Evolutionary conservation across 2,113 vertebrate genomes (phyloP), one percentile per base, ranked within the genome.

Genomic region (Bubo scandiacus): DNA sequence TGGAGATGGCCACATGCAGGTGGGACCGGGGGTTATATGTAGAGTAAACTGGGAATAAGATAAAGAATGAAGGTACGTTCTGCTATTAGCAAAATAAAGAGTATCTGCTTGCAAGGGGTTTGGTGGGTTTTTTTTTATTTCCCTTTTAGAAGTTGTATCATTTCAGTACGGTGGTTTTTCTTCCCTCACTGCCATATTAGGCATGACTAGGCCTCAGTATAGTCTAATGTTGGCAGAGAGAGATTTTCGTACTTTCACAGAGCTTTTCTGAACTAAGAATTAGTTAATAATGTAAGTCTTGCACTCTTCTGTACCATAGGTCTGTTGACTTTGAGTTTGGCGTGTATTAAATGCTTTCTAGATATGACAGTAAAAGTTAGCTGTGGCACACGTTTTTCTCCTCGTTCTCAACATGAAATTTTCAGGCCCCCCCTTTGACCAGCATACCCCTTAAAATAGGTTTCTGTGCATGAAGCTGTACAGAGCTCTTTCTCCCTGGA

Each of bases 131-230:
- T 7, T 7, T 36, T 34, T 3, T 9, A 7, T 62, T 58, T 47
- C 19, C 25, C 12, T 92, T 68, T 6, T 54, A 47, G 36, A 81
- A 84, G 36, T 17, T 78, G n/a, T 29, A 2, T 59, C 4, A 54
- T 51, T 63, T 90, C 52, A 67, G 0, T 42, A 34, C 63, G 26
- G 14, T 43, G 17, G 3, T n/a, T 86, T 77, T 83, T 85, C 19
- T 75, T 77, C 36, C 34, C 11, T 17, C 8, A 3, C 36, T 63
- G 23, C 32, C 0, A 0, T 30, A 4, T 25, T 34, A 32, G 36
- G 34, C 30, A 30, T 0, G 1, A 32, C 32, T 15, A 34, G 15
- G 15, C 11, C 32, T 86, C 18, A 7, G 3, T 26, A 1, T 6
- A 81, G 34, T 25, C 40, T 67, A 8, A 14, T 23, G 11, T 20